A percentile compares a stretch with the other conserved stretches of the same genome.
Evolutionary conservation across 2,113 vertebrate species (phyloP).

Genomic region (Felis chaus): DNA sequence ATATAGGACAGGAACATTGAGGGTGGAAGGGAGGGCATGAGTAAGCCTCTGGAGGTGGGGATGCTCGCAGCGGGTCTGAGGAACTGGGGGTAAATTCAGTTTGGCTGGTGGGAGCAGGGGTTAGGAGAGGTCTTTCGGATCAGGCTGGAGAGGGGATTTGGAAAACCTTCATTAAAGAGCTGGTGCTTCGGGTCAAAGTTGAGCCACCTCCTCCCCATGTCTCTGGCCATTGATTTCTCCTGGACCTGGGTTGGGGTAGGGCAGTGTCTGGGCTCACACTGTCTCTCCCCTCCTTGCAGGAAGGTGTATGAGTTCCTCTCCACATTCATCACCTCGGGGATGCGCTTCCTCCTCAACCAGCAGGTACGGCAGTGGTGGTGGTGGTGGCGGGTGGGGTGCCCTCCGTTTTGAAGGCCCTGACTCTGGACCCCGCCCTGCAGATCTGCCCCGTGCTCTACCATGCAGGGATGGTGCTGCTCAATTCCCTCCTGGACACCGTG

Average conservation of each 20-base stretch:
- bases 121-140: background rate
- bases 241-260: background rate
- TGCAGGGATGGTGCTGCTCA: slow-evolving; percentile 90
- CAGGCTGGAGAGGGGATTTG: background rate
- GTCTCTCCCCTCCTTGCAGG: slow-evolving; percentile 82
- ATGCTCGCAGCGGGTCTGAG: background rate
- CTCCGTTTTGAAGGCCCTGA: background rate
- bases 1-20: background rate
- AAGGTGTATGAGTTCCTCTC: slow-evolving; percentile 92
- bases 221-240: background rate
- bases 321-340: slow-evolving; percentile 89
- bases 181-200: background rate
- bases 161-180: background rate
- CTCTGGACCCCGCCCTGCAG: slow-evolving; percentile 79
- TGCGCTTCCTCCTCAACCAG: slow-evolving; percentile 93
- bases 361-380: slow-evolving; percentile 83
- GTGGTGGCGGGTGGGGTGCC: background rate
- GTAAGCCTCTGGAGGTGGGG: background rate
- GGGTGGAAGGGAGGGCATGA: background rate
- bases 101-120: background rate
- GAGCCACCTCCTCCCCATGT: background rate
- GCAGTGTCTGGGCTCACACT: background rate
- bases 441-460: slow-evolving; percentile 94
- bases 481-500: slow-evolving; percentile 92
- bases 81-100: background rate